Conservation (phyloP, 2,113 vertebrate species). For the Parus major region DNA sequence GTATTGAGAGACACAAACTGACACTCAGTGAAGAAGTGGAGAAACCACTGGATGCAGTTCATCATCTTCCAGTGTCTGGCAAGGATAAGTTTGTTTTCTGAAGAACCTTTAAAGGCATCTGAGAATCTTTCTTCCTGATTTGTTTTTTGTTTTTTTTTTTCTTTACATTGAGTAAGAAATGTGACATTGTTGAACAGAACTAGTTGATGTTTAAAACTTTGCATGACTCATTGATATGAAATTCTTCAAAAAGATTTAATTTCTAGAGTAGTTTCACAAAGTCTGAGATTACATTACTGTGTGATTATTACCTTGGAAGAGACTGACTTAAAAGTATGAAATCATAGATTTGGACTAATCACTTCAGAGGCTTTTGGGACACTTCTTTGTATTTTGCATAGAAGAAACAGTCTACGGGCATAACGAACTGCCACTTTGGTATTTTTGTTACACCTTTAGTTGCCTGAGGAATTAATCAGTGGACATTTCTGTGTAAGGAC, state of each 20-base stretch:
- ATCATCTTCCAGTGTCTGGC: neutral
- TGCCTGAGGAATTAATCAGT: neutral
- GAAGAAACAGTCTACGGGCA: neutral
- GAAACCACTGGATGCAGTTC: neutral
- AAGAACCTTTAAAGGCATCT: neutral
- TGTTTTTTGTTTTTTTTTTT: neutral
- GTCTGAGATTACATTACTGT: neutral
- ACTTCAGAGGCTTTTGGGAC: neutral
- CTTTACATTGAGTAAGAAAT: neutral
- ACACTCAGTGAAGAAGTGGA: neutral
- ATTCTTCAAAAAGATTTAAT: neutral
- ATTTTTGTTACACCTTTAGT: neutral
- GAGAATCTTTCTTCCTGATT: neutral
- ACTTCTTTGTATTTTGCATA: neutral
- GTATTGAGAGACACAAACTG: neutral
- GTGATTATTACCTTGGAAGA: neutral
- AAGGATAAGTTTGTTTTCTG: neutral
- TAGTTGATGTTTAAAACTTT: neutral
- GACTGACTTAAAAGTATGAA: neutral
- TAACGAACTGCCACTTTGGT: neutral
- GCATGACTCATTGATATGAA: neutral
- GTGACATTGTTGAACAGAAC: neutral
- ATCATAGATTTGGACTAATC: neutral
- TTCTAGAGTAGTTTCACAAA: neutral
- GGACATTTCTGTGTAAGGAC: neutral